These are phyloP conservation scores for Clupea harengus DNA, from an alignment of 2,113 vertebrate species.

Conservation along the genomic window DNA sequence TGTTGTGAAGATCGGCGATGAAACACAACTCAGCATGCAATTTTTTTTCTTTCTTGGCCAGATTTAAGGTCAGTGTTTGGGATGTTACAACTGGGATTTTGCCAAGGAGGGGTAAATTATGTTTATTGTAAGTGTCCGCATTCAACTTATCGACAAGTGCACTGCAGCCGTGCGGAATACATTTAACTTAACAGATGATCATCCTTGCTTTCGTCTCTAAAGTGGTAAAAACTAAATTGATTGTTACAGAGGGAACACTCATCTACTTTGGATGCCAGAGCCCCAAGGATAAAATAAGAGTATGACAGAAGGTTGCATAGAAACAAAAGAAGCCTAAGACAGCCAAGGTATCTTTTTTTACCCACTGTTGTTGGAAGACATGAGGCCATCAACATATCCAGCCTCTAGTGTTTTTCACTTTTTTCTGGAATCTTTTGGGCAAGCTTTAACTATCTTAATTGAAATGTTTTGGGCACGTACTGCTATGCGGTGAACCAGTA, in stretches of 20 bases:
- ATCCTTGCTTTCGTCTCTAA: not conserved
- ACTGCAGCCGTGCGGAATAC: not conserved
- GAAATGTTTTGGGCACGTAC: not conserved
- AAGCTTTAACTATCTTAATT: not conserved
- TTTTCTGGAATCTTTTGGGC: not conserved
- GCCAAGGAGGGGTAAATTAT: not conserved
- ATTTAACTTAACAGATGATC: slow-evolving; percentile 4
- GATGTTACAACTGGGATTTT: not conserved
- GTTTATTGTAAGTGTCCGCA: not conserved
- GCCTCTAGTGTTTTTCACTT: not conserved
- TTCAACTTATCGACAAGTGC: slow-evolving; percentile 7
- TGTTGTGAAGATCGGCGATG: not conserved
- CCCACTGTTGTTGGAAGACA: not conserved
- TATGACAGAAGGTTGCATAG: not conserved
- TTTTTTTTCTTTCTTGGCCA: not conserved
- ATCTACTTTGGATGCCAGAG: not conserved
- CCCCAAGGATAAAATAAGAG: slow-evolving; percentile 5
- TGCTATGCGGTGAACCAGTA: not conserved
- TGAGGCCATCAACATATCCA: not conserved
- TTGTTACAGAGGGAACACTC: slow-evolving; percentile 13
- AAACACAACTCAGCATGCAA: too few relatives aligned
- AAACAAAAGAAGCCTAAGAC: not conserved
- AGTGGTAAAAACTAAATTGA: not conserved
- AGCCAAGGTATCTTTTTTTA: not conserved
- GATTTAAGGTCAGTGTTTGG: not conserved